Evolutionary conservation across 1,140 invertebrate species (phyloP), one percentile per base, ranked within the genome.

Genomic region (Drosophila mauritiana): DNA sequence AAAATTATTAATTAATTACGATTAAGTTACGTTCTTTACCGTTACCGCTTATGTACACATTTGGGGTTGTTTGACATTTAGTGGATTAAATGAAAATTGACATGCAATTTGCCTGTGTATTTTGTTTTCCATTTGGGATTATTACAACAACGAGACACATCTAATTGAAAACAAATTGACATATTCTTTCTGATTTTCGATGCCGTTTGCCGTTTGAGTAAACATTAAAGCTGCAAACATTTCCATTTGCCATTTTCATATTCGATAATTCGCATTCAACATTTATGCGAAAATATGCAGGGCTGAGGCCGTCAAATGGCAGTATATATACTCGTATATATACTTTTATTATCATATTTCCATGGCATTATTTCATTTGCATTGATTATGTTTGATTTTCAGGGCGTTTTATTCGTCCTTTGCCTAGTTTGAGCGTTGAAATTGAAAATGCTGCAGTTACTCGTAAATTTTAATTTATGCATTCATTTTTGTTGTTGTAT

Each of bases 81-180:
- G 55, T 46, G 57, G 56, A 61, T 76, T 49, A 75, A 76, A 80
- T 54, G 52, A 73, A 75, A 86, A 86, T 86, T 86, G 83, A 86
- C 84, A 53, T 70, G 59, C 49, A 55, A 59, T 42, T 55, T 58
- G 51, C 42, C 37, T 49, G 43, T 61, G 49, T 53, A 57, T 68
- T 43, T 53, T 55, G 51, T 25, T 72, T 70, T 48, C 65, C 68
- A 70, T 57, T 70, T 64, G 68, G 65, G 68, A 72, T 72, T 70
- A 72, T 49, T 70, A 57, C 68, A 70, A 57, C 52, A 72, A 57
- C 64, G 64, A 72, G 65, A 72, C 68, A 69, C 45, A 69, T 69
- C 68, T 86, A 86, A 86, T 86, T 86, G 84, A 79, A 86, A 86
- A 86, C 55, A 89, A 86, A 86, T 86, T 86, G 83, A 78, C 78